A percentile compares a stretch with the other conserved stretches of the same genome.
Evolutionary conservation across 2,797 vertebrate genomes (phyloP).

Genomic region (Rallus crepitans): DNA sequence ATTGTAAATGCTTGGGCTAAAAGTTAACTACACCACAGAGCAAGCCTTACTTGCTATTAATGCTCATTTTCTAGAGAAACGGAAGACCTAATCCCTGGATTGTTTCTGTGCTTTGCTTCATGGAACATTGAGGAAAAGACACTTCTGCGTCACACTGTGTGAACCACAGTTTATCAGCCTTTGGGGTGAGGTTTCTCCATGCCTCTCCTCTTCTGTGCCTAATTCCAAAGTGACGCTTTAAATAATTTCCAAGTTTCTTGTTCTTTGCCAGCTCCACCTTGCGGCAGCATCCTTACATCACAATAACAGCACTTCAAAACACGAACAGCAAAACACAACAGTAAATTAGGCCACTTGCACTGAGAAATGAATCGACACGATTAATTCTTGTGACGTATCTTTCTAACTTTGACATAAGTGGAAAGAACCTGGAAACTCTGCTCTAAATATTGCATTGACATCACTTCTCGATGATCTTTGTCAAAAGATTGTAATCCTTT

Average conservation of each 20-base stretch:
- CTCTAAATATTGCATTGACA: background rate
- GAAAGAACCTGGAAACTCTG: background rate
- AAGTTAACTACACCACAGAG: background rate
- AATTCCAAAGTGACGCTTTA: background rate
- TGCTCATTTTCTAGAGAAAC: background rate
- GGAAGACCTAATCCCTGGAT: background rate
- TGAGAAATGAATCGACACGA: background rate
- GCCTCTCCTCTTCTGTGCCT: background rate
- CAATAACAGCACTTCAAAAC: background rate
- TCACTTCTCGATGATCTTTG: background rate
- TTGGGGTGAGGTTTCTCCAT: background rate
- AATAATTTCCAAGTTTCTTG: background rate
- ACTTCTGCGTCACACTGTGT: background rate
- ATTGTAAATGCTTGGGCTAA: background rate
- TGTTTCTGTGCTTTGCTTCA: background rate
- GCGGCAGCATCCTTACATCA: background rate
- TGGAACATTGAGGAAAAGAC: background rate
- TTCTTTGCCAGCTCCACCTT: conserved; percentile 47
- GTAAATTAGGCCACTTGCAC: background rate
- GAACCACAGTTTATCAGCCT: background rate
- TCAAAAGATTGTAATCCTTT: background rate
- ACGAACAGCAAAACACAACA: background rate
- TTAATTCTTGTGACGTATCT: background rate
- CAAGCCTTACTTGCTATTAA: background rate
- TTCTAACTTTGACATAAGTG: background rate